Percentiles rank a stretch among this genome's conserved stretches.
Evolutionary conservation across 35 echinoderm and acorn worm genomes (phyloP).

Genomic region (Stichopus chloronotus): DNA sequence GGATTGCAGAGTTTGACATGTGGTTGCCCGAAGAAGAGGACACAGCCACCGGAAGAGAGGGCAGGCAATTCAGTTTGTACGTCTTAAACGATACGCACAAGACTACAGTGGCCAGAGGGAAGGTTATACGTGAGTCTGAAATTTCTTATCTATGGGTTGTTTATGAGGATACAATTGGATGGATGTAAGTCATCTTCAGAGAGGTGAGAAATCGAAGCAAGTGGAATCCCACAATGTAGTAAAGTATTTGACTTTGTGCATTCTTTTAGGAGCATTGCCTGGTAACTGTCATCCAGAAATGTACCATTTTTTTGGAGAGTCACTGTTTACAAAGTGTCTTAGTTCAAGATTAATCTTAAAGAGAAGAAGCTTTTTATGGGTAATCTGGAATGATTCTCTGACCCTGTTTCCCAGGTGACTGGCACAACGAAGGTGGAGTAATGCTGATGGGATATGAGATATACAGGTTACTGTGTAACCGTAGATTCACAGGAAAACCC

Average conservation of each 20-base stretch:
- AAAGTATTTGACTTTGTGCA: too few relatives aligned
- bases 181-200: too few relatives aligned
- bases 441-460: constrained; percentile 99
- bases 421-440: constrained; percentile 83
- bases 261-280: too few relatives aligned
- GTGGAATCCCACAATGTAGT: too few relatives aligned
- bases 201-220: too few relatives aligned
- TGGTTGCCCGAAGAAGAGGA: constrained; percentile 71
- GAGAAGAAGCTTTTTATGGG: too few relatives aligned
- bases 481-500: constrained; percentile 43
- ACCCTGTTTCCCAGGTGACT: constrained; percentile 64
- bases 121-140: constrained; percentile 75
- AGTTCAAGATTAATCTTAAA: too few relatives aligned
- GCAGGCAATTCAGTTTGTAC: constrained; percentile 64
- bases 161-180: too few relatives aligned
- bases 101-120: constrained; percentile 78
- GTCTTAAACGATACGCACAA: constrained; percentile 88
- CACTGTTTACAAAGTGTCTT: too few relatives aligned
- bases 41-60: background rate
- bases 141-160: background rate
- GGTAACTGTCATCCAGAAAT: too few relatives aligned
- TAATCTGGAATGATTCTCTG: background rate
- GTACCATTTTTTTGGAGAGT: too few relatives aligned
- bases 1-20: constrained; percentile 97
- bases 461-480: constrained; percentile 85